Conservation (phyloP, 2,888 invertebrate genomes). For the Lathronympha strigana region DNA sequence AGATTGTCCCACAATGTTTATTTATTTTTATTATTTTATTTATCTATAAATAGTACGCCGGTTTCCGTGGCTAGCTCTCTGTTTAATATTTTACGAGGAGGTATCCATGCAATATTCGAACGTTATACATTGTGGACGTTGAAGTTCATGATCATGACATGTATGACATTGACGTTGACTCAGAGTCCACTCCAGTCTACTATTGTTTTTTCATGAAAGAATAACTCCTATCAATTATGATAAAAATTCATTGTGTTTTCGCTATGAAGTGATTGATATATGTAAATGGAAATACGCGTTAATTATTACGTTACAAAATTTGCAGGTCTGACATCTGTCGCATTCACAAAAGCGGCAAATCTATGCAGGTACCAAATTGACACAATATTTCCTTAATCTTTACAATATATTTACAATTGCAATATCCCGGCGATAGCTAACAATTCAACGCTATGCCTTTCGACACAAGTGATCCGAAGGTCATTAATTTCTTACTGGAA, state of each 20-base stretch:
- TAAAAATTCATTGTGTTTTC: not conserved
- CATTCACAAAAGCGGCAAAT: not conserved
- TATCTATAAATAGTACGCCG: no score
- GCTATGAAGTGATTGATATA: not conserved
- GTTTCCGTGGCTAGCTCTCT: no score
- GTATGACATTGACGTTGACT: constrained; percentile 7
- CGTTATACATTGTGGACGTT: not conserved
- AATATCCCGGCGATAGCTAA: constrained; percentile 1
- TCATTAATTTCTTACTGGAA: constrained; percentile 17
- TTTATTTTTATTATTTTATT: no score
- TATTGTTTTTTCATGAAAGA: not conserved
- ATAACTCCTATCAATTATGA: not conserved
- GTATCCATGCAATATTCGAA: not conserved
- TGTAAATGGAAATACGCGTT: not conserved
- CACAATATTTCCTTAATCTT: not conserved
- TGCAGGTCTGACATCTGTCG: not conserved
- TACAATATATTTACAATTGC: not conserved
- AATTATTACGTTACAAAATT: constrained; percentile 1
- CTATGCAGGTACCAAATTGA: constrained; percentile 2
- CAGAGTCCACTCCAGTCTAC: not conserved
- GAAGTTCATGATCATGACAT: not conserved
- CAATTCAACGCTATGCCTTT: constrained; percentile 2
- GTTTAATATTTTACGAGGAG: no score
- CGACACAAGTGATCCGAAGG: constrained; percentile 2
- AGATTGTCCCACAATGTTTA: no score